Conservation (phyloP, 2,797 vertebrate genomes). For the Eleutherodactylus coqui region DNA sequence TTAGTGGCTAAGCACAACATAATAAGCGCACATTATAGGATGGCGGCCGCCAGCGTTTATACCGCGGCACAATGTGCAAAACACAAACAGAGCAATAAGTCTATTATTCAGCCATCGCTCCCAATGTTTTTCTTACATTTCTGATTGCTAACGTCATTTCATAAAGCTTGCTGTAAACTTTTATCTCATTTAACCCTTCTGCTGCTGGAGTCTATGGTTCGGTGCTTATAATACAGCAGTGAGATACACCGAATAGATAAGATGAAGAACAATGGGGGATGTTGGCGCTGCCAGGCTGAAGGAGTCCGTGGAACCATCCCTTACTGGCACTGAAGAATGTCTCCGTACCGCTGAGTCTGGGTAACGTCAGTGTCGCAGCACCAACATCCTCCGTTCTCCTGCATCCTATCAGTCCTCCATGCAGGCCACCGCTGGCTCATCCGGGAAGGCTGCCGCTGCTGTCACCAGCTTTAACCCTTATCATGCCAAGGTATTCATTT, state of each 20-base stretch:
- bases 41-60: neutral
- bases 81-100: conserved; percentile 29
- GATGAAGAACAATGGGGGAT: no score
- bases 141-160: neutral
- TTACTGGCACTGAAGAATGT: no score
- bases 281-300: no score
- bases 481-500: no score
- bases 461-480: no score
- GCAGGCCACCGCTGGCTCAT: no score
- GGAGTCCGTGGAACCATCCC: no score
- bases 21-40: conserved; percentile 9
- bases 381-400: no score
- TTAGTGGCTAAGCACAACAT: neutral
- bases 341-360: no score
- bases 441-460: no score
- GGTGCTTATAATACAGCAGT: neutral
- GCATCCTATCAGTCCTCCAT: no score
- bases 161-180: neutral
- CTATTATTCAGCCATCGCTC: conserved; percentile 42
- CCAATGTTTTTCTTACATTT: neutral
- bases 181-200: neutral
- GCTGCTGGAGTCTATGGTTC: neutral
- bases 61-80: neutral
- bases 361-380: no score
- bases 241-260: neutral